Percentiles rank a stretch among this genome's conserved stretches.
phyloP scores from a whole-genome alignment of 2,888 invertebrate species.

The Yponomeuta plumbellus region DNA sequence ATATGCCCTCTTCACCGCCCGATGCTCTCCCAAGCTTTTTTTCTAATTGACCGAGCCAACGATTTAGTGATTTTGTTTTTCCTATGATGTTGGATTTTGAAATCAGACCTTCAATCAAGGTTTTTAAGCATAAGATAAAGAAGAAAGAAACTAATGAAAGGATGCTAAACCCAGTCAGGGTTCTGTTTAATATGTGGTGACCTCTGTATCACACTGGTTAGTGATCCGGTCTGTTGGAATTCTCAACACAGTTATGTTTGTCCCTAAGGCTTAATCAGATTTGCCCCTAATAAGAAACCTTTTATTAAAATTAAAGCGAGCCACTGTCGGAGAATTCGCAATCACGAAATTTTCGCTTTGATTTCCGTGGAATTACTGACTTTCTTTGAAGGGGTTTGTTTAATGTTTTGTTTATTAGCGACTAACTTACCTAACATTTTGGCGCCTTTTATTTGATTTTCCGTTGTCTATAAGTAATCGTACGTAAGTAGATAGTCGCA shows the following conservation, averaged over 20 bases:
- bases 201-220: background rate
- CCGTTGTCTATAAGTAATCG: too few species aligned
- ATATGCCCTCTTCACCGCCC: too few species aligned
- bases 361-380: background rate
- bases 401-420: background rate
- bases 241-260: background rate
- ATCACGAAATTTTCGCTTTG: constrained; percentile 6
- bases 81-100: too few species aligned
- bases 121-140: too few species aligned
- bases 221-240: background rate
- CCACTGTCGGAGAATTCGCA: background rate
- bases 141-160: too few species aligned
- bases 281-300: constrained; percentile 6
- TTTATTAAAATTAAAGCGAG: constrained; percentile 10
- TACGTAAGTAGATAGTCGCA: too few species aligned
- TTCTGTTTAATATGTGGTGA: too few species aligned
- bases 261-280: background rate
- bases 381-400: background rate
- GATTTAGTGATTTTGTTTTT: too few species aligned
- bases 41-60: too few species aligned
- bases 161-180: too few species aligned
- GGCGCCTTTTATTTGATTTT: background rate
- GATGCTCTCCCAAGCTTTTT: too few species aligned
- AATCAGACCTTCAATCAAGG: too few species aligned
- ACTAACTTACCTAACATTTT: background rate